Evolutionary conservation across 2,888 invertebrate genomes (phyloP).

Genomic region (Patella depressa): DNA sequence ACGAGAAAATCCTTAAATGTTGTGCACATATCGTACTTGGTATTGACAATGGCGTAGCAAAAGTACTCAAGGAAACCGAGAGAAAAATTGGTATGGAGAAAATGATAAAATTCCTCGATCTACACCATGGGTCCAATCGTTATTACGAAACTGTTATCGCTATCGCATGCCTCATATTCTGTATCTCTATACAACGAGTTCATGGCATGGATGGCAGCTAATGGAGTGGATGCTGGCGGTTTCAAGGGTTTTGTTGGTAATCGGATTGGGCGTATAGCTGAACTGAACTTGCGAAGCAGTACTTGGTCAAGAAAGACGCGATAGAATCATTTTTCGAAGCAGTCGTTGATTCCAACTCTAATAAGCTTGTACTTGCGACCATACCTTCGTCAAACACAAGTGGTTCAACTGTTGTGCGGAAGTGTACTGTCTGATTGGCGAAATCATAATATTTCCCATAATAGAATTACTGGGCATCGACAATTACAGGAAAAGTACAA

Average conservation of each 20-base stretch:
- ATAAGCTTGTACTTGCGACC: neutral
- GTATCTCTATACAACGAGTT: slow-evolving; percentile 5
- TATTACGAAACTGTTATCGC: neutral
- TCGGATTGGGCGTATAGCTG: neutral
- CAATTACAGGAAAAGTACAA: neutral
- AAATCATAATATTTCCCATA: neutral
- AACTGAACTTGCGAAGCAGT: neutral
- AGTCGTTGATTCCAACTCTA: neutral
- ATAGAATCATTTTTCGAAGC: neutral
- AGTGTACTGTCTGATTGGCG: slow-evolving; percentile 1
- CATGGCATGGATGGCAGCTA: neutral
- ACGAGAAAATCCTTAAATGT: neutral
- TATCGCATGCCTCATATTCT: neutral
- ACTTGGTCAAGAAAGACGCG: neutral
- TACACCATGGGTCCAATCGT: neutral
- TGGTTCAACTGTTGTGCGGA: neutral
- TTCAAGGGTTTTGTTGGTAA: neutral
- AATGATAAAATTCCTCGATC: neutral
- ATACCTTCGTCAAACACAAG: neutral
- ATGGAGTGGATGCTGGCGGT: neutral
- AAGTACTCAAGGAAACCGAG: neutral
- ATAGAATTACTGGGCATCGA: neutral
- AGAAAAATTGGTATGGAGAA: neutral
- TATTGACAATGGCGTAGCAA: neutral
- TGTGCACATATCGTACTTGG: neutral